These are phyloP conservation scores for Tortricodes alternella DNA, from an alignment of 2,888 invertebrate species.

Conservation along the genomic window DNA sequence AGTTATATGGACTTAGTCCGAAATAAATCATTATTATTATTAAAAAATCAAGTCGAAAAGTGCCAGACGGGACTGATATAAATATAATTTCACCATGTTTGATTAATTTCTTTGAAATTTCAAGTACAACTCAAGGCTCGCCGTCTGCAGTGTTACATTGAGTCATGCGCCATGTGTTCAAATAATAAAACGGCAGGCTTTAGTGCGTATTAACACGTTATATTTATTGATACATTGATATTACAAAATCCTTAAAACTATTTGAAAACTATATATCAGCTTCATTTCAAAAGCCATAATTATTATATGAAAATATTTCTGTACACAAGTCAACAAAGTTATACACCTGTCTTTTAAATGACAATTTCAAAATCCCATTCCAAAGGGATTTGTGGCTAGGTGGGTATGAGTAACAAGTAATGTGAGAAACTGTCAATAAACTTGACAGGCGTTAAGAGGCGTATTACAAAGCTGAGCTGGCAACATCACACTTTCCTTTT, in stretches of 20 bases:
- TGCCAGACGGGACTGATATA: not conserved
- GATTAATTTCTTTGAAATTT: conserved; percentile 19
- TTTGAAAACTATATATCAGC: conserved; percentile 44
- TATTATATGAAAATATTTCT: conserved; percentile 56
- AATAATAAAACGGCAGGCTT: conserved; percentile 46
- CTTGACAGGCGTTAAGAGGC: no score
- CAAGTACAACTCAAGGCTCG: conserved; percentile 22
- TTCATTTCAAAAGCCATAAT: conserved; percentile 52
- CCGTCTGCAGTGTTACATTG: not conserved
- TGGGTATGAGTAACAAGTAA: conserved; percentile 21
- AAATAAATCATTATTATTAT: no score
- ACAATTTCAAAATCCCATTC: conserved; percentile 10
- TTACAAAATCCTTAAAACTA: conserved; percentile 39
- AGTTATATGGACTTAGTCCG: no score
- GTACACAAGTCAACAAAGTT: conserved; percentile 50
- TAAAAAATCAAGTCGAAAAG: not conserved
- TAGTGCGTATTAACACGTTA: conserved; percentile 75
- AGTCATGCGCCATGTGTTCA: conserved; percentile 22
- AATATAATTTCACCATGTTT: conserved; percentile 12
- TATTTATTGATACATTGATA: conserved; percentile 69
- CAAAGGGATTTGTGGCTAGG: conserved; percentile 13
- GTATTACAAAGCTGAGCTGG: no score
- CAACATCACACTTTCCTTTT: no score
- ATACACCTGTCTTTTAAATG: conserved; percentile 9
- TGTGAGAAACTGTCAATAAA: not conserved